These are phyloP conservation scores for Coracias cyanogaster DNA, from an alignment of 2,797 vertebrate species.

Conservation along the genomic window DNA sequence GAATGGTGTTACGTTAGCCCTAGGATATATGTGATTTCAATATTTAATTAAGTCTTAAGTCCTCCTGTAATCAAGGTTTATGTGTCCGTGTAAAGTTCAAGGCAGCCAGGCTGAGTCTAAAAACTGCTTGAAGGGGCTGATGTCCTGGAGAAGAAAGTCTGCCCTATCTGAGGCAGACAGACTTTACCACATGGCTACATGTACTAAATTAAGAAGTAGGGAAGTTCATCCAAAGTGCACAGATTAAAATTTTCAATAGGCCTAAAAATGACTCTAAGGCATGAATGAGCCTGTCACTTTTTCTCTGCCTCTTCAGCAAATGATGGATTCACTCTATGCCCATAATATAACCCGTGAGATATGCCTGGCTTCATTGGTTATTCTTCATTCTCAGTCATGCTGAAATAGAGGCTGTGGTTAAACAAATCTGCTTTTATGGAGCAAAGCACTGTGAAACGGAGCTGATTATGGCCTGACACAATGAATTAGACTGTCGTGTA, in stretches of 20 bases:
- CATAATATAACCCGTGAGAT: constrained; percentile 77
- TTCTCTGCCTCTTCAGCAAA: constrained; percentile 81
- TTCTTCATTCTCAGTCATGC: constrained; percentile 86
- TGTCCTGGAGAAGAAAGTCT: constrained; percentile 62
- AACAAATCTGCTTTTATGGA: constrained; percentile 91
- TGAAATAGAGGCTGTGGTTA: constrained; percentile 90
- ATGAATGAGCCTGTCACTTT: constrained; percentile 90
- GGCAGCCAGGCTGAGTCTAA: constrained; percentile 54
- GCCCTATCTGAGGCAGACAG: constrained; percentile 71
- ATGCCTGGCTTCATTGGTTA: constrained; percentile 74
- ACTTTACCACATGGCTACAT: constrained; percentile 69
- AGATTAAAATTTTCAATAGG: constrained; percentile 89
- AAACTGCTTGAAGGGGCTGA: constrained; percentile 67
- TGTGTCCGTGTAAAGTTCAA: constrained; percentile 68
- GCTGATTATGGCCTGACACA: constrained; percentile 93
- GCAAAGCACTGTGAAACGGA: constrained; percentile 89
- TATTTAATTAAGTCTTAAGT: constrained; percentile 80
- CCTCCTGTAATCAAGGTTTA: constrained; percentile 56
- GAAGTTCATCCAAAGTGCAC: constrained; percentile 92
- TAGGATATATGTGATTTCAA: constrained; percentile 41
- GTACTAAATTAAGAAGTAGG: constrained; percentile 80
- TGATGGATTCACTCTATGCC: constrained; percentile 81
- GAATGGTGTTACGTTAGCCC: constrained; percentile 57
- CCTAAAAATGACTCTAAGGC: constrained; percentile 90
- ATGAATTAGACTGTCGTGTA: constrained; percentile 81